These are phyloP conservation scores for Xylophagus ater DNA, from an alignment of 2,888 invertebrate genomes.

Conservation along the genomic window DNA sequence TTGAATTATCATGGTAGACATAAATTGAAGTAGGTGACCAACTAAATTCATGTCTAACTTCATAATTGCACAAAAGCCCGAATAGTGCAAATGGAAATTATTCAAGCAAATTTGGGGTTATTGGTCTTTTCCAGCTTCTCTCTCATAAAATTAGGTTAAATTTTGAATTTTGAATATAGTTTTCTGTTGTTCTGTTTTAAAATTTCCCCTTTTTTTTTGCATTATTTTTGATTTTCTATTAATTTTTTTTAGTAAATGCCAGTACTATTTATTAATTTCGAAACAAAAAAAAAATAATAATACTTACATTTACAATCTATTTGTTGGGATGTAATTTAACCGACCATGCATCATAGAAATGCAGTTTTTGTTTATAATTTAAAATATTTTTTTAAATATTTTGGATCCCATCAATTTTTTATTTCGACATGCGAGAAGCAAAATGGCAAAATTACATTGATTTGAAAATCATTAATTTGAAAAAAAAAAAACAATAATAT, in stretches of 20 bases:
- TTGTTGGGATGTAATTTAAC: constrained; percentile 20
- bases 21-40: too few species aligned
- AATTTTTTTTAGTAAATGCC: constrained; percentile 4
- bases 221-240: constrained; percentile 10
- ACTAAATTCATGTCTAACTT: too few species aligned
- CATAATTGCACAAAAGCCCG: too few species aligned
- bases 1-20: too few species aligned
- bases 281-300: constrained; percentile 13
- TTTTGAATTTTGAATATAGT: constrained; percentile 10
- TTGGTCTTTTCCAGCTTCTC: too few species aligned
- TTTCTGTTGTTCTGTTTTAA: constrained; percentile 11
- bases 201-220: not conserved
- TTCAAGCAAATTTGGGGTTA: too few species aligned
- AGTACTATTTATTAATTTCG: constrained; percentile 12
- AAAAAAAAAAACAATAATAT: too few species aligned
- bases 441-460: constrained; percentile 15
- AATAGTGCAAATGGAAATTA: too few species aligned
- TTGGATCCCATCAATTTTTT: constrained; percentile 22
- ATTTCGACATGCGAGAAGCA: constrained; percentile 22
- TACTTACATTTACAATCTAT: constrained; percentile 28
- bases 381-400: too few species aligned
- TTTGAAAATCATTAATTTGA: too few species aligned
- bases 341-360: constrained; percentile 23
- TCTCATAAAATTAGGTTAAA: too few species aligned
- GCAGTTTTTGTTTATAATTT: too few species aligned